Conservation (phyloP, 1,140 invertebrate species). For the Subanguina moxae region DNA sequence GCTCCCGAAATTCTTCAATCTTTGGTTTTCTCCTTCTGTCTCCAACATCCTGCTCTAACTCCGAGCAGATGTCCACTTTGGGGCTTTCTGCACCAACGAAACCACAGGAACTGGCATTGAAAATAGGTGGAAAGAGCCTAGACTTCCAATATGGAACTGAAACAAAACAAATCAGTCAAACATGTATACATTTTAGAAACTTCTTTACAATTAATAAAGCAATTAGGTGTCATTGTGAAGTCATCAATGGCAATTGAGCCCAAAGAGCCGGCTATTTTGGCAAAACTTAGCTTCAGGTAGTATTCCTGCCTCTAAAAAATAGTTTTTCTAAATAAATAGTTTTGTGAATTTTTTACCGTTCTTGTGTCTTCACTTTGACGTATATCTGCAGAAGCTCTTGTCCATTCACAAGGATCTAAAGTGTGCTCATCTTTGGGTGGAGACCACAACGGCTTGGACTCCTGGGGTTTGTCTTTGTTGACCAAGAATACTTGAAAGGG, state of each 20-base stretch:
- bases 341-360: neutral
- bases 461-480: constrained; percentile 7
- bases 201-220: constrained; percentile 24
- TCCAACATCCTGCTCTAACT: neutral
- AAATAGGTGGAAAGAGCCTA: constrained; percentile 6
- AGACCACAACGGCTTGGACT: constrained; percentile 43
- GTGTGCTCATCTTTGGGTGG: constrained; percentile 27
- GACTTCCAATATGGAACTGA: constrained; percentile 15
- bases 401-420: constrained; percentile 41
- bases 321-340: constrained; percentile 14
- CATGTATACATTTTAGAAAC: neutral
- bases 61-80: neutral
- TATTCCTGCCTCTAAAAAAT: constrained; percentile 28
- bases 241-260: constrained; percentile 46
- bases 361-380: constrained; percentile 2
- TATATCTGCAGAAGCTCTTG: constrained; percentile 27
- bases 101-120: neutral
- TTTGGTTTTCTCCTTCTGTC: constrained; percentile 1
- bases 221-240: constrained; percentile 44
- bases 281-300: constrained; percentile 39
- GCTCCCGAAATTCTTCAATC: neutral
- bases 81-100: neutral
- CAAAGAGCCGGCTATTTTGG: constrained; percentile 41
- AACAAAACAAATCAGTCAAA: neutral
- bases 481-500: constrained; percentile 45